Evolutionary conservation across 2,113 vertebrate genomes (phyloP), one percentile per base, ranked within the genome.

Genomic region (Macaca mulatta): DNA sequence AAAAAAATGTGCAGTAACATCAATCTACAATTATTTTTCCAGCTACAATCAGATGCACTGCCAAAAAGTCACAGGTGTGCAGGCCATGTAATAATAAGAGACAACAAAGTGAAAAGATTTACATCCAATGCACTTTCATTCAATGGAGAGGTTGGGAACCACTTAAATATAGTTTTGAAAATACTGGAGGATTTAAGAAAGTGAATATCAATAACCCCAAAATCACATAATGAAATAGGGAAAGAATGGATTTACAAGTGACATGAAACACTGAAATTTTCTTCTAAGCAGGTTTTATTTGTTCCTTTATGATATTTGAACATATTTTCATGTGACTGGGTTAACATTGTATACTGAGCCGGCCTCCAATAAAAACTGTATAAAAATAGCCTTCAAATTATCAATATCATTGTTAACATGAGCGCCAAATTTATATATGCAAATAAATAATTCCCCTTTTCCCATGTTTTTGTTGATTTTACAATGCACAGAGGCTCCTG

Each of bases 61-160:
- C 75, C 90, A 69, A 61, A 92, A 97, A 80, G 74, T 87, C 55
- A 50, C 80, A 90, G 90, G 84, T 88, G 55, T 86, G 61, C 17
- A 11, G 4, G 2, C 38, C 55, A 70, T 84, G 80, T 81, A 55
- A 91, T 83, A 74, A 75, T 57, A 45, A 79, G 38, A 92, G 40
- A 55, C 45, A 70, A 27, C 14, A 59, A 85, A 93, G 59, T 78
- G 23, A 95, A 78, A 67, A 89, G 82, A 93, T 69, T 92, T 96
- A 72, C 20, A 79, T 50, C n/a, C 4, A 55, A 32, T 20, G 27
- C 4, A 43, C 27, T 82, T 93, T 43, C 30, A 79, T 85, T 96
- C 8, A 59, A 2, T 8, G 45, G 72, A 81, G 57, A 75, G 11
- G 48, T 27, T 75, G 50, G 55, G 38, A 2, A 81, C 43, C 50